These are phyloP conservation scores for Megaceryle alcyon DNA, from an alignment of 2,797 vertebrate species.

Conservation along the genomic window DNA sequence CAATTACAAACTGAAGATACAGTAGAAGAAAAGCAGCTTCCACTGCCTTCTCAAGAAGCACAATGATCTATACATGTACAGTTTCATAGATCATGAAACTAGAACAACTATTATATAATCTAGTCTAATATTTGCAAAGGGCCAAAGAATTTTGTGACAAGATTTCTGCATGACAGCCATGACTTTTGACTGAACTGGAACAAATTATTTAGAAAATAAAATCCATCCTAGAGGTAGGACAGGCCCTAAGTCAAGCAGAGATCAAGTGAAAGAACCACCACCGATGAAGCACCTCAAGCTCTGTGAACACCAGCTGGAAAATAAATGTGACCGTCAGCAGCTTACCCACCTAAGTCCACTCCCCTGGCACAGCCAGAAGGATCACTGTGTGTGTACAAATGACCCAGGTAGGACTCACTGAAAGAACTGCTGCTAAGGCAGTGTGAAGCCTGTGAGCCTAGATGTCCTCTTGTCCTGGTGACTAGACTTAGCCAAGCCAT, in stretches of 20 bases:
- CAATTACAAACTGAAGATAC: background rate
- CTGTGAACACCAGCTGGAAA: background rate
- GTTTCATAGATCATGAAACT: background rate
- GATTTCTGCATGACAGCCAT: background rate
- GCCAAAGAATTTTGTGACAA: background rate
- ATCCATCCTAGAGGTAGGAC: background rate
- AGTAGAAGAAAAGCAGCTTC: background rate
- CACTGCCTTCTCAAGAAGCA: background rate
- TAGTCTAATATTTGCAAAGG: background rate
- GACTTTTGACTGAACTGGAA: constrained; percentile 19
- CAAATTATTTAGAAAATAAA: background rate
- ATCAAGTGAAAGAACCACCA: background rate
- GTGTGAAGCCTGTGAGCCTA: fast-evolving
- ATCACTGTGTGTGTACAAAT: fast-evolving
- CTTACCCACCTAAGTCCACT: background rate
- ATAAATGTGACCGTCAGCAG: fast-evolving
- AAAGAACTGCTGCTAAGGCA: background rate
- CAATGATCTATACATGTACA: background rate
- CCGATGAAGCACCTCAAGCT: background rate
- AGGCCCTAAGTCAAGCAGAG: background rate
- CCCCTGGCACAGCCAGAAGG: background rate
- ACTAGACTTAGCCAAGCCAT: background rate
- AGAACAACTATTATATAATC: constrained; percentile 9
- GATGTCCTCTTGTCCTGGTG: background rate
- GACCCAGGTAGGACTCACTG: background rate